phyloP scores from a whole-genome alignment of 2,888 invertebrate species.

The Yponomeuta malinellus region DNA sequence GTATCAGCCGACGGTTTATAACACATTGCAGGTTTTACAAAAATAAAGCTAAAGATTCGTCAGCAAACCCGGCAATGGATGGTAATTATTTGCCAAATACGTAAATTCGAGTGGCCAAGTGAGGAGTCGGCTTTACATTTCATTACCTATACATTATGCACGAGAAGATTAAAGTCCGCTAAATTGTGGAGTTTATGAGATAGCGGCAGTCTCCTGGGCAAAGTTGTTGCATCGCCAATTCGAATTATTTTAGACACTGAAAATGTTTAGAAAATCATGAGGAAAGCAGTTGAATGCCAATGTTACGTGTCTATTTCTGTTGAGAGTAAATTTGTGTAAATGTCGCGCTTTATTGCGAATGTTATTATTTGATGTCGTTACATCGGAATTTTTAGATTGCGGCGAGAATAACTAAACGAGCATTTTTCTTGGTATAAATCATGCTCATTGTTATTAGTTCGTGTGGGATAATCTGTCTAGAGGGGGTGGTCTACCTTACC shows the following conservation, averaged over 20 bases:
- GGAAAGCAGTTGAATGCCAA: slow-evolving; percentile 66
- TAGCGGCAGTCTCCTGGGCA: neutral
- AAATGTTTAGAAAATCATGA: slow-evolving; percentile 55
- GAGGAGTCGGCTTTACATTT: neutral
- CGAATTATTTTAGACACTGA: slow-evolving; percentile 36
- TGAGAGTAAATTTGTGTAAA: slow-evolving; percentile 35
- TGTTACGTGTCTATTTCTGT: slow-evolving; percentile 57
- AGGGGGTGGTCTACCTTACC: no score
- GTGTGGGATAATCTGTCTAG: no score
- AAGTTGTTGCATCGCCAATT: neutral
- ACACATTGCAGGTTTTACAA: no score
- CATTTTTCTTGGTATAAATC: neutral
- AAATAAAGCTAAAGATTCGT: no score
- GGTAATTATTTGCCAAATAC: no score
- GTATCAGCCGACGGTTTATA: no score
- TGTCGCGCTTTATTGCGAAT: slow-evolving; percentile 19
- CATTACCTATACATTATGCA: slow-evolving; percentile 1
- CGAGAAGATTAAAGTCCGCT: slow-evolving; percentile 6
- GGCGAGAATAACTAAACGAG: neutral
- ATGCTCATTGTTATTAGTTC: neutral
- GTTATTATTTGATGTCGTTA: slow-evolving; percentile 11
- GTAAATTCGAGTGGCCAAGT: no score
- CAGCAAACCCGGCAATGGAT: no score
- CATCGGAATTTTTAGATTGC: slow-evolving; percentile 9
- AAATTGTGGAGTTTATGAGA: slow-evolving; percentile 1